A percentile compares a stretch with the other conserved stretches of the same genome.
phyloP scores from a whole-genome alignment of 2,888 invertebrate species.

The Harpalus rubripes region DNA sequence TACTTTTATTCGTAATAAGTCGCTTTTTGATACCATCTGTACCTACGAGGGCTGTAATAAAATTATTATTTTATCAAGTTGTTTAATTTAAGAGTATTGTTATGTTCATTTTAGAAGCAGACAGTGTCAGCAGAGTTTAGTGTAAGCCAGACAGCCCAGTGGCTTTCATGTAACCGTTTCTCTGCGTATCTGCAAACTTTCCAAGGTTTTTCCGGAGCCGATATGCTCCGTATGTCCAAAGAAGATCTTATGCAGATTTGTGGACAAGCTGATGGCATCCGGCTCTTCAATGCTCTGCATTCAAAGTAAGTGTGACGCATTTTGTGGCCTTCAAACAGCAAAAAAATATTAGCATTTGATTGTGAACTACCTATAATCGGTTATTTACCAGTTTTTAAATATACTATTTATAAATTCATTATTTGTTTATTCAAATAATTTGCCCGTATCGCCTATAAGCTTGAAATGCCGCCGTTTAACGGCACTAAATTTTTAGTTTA shows the following conservation, averaged over 20 bases:
- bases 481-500: no score
- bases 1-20: no score
- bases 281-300: slow-evolving; percentile 93
- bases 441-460: no score
- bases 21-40: no score
- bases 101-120: slow-evolving; percentile 26
- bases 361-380: slow-evolving; percentile 1
- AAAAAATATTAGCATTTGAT: slow-evolving; percentile 38
- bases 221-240: slow-evolving; percentile 91
- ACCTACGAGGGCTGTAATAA: no score
- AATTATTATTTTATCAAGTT: no score
- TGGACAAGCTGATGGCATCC: slow-evolving; percentile 95
- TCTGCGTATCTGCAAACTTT: slow-evolving; percentile 87
- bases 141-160: slow-evolving; percentile 86
- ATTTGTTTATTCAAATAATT: no score
- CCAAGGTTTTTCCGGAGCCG: slow-evolving; percentile 92
- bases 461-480: no score
- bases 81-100: no score
- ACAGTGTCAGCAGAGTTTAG: slow-evolving; percentile 83
- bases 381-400: no score
- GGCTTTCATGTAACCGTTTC: slow-evolving; percentile 90
- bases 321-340: not conserved
- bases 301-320: slow-evolving; percentile 81
- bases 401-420: no score
- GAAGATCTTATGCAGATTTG: slow-evolving; percentile 97